A percentile compares a stretch with the other conserved stretches of the same genome.
Conservation (phyloP, 2,797 vertebrate genomes). For the Lagocephalus sceleratus region DNA sequence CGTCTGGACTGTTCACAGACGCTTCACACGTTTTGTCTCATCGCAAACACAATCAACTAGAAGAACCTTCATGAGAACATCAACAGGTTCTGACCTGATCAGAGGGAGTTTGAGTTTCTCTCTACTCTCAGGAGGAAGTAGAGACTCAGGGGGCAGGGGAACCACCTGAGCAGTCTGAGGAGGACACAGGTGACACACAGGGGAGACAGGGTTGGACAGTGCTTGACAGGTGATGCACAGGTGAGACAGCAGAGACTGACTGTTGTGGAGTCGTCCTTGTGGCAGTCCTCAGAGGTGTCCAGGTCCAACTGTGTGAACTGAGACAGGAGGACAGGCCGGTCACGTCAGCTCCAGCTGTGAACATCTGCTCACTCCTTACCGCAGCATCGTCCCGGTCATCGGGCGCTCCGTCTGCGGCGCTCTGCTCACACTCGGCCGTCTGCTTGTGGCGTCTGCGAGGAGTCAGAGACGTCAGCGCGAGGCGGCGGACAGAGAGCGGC, state of each 20-base stretch:
- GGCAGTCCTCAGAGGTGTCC: background rate
- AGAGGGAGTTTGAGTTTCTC: constrained; percentile 85
- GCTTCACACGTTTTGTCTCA: background rate
- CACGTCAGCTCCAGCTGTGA: background rate
- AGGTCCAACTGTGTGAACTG: constrained; percentile 44
- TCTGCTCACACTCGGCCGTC: constrained; percentile 46
- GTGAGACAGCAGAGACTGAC: constrained; percentile 38
- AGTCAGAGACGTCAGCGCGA: background rate
- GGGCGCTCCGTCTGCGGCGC: background rate
- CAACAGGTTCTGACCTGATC: constrained; percentile 78
- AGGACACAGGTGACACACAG: background rate
- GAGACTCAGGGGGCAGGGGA: constrained; percentile 81
- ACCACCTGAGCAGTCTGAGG: constrained; percentile 67
- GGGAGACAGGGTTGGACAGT: background rate
- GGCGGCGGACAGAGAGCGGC: background rate
- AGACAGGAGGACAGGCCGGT: constrained; percentile 9
- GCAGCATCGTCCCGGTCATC: constrained; percentile 34
- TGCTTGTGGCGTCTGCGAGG: constrained; percentile 70
- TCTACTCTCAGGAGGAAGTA: constrained; percentile 78
- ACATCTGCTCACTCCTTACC: constrained; percentile 15
- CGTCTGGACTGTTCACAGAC: background rate
- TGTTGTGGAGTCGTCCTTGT: background rate
- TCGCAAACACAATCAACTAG: too few relatives aligned
- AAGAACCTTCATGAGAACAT: background rate
- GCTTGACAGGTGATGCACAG: background rate